Percentiles rank a stretch among this genome's conserved stretches.
phyloP scores from a whole-genome alignment of 2,797 vertebrate genomes.

The Betta splendens region DNA sequence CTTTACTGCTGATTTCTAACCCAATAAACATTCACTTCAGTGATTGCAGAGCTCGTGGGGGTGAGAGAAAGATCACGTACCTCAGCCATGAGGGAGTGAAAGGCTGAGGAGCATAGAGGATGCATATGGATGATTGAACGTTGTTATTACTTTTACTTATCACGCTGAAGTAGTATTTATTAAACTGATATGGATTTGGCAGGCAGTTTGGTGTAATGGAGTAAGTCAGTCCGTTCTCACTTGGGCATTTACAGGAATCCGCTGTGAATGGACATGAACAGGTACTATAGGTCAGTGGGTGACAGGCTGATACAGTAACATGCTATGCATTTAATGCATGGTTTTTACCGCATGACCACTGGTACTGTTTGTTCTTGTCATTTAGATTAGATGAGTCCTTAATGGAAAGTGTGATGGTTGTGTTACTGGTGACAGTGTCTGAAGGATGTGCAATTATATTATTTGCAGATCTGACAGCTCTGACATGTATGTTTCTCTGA shows the following conservation, averaged over 20 bases:
- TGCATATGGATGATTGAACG: conserved; percentile 66
- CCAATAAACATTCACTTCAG: too few species aligned
- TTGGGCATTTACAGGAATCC: conserved; percentile 59
- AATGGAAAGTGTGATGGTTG: conserved; percentile 35
- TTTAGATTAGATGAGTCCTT: fast-evolving
- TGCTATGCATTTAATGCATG: background rate
- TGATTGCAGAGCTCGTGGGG: too few species aligned
- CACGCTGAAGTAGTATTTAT: conserved; percentile 73
- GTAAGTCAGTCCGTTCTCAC: conserved; percentile 12
- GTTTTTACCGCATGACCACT: conserved; percentile 75
- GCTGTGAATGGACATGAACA: conserved; percentile 43
- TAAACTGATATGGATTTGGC: conserved; percentile 78
- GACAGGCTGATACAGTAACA: background rate
- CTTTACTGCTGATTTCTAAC: too few species aligned
- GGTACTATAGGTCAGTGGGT: background rate
- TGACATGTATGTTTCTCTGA: conserved; percentile 49
- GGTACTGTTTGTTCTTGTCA: fast-evolving
- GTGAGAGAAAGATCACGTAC: conserved; percentile 17
- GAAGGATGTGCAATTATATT: conserved; percentile 39
- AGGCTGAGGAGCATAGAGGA: conserved; percentile 68
- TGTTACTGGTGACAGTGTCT: background rate
- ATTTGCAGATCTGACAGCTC: conserved; percentile 20
- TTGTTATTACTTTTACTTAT: fast-evolving
- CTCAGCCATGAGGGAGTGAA: fast-evolving
- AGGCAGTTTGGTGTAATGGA: conserved; percentile 77